phyloP scores from a whole-genome alignment of 2,888 invertebrate genomes.

The Bombylius discolor region DNA sequence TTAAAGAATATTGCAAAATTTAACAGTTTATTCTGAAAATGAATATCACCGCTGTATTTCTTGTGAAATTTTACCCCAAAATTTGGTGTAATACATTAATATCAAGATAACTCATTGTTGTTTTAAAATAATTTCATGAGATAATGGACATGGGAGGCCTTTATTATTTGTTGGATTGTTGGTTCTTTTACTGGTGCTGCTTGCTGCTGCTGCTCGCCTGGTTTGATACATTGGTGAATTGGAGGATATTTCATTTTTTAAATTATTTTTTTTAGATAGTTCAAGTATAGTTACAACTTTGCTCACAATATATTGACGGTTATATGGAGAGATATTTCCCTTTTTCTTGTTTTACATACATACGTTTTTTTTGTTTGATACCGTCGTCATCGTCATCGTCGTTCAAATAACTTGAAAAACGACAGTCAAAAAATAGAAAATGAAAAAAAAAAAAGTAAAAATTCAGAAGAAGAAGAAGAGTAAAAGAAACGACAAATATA shows the following conservation, averaged over 20 bases:
- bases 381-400: neutral
- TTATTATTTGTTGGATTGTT: too few relatives aligned
- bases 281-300: too few relatives aligned
- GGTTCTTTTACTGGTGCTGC: too few relatives aligned
- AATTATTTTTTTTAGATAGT: too few relatives aligned
- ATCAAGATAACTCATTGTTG: constrained; percentile 5
- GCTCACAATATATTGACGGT: too few relatives aligned
- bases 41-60: constrained; percentile 23
- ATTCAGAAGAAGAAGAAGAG: constrained; percentile 2
- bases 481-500: constrained; percentile 4
- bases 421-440: neutral
- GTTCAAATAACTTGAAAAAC: neutral
- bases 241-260: too few relatives aligned
- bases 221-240: neutral
- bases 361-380: neutral
- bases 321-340: neutral
- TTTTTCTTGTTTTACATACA: neutral
- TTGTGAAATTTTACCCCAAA: constrained; percentile 34
- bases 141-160: constrained; percentile 1
- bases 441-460: neutral
- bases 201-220: neutral
- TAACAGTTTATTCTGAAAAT: too few relatives aligned
- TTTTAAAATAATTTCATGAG: constrained; percentile 1
- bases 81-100: constrained; percentile 29
- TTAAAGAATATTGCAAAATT: too few relatives aligned